These are phyloP conservation scores for Plebejus anna DNA, from an alignment of 2,888 invertebrate species.

Conservation along the genomic window DNA sequence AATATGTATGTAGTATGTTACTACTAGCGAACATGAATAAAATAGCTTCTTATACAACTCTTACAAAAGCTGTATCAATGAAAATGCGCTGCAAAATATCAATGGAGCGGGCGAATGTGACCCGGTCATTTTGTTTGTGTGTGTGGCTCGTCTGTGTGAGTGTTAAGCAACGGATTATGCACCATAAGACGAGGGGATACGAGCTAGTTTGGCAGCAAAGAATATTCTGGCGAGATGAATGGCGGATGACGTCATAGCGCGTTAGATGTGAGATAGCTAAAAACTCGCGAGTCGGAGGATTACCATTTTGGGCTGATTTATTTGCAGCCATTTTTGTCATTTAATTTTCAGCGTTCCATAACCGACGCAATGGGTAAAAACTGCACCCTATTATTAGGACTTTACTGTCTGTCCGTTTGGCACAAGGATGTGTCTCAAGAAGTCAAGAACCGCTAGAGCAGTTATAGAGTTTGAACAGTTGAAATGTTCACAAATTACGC, in stretches of 20 bases:
- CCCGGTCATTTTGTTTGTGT: slow-evolving; percentile 62
- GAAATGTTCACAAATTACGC: too few relatives aligned
- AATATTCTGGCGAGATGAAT: slow-evolving; percentile 17
- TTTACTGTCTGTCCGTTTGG: neutral
- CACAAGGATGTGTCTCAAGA: neutral
- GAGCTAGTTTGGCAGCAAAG: neutral
- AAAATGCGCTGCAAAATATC: slow-evolving; percentile 69
- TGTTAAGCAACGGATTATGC: slow-evolving; percentile 35
- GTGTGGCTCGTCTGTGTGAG: slow-evolving; percentile 45
- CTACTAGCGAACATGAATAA: neutral
- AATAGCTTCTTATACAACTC: slow-evolving; percentile 18
- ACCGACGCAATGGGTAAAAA: neutral
- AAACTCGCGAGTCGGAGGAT: neutral
- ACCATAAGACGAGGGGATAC: slow-evolving; percentile 35
- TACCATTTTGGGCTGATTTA: neutral
- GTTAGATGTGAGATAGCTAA: neutral
- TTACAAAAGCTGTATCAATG: slow-evolving; percentile 57
- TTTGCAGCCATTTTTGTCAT: neutral
- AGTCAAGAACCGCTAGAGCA: too few relatives aligned
- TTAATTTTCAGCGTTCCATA: neutral
- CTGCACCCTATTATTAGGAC: neutral
- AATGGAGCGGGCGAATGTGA: slow-evolving; percentile 74
- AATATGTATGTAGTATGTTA: neutral
- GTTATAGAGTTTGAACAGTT: too few relatives aligned
- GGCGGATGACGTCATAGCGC: slow-evolving; percentile 21